Evolutionary conservation across 2,113 vertebrate species (phyloP).

Genomic region (Cebus imitator): DNA sequence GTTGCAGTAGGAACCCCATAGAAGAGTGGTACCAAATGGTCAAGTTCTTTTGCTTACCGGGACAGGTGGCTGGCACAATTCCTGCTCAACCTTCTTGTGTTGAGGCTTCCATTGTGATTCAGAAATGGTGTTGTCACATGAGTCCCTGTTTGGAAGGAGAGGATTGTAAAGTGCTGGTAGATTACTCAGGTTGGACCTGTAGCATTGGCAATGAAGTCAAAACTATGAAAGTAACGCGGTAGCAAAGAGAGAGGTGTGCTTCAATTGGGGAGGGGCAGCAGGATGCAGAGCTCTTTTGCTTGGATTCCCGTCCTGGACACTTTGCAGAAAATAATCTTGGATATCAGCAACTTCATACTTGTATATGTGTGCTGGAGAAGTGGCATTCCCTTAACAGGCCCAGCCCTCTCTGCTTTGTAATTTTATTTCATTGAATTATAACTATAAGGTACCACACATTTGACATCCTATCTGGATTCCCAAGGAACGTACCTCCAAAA

Average conservation of each 20-base stretch:
- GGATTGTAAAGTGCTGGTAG: conserved; percentile 96
- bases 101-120: conserved; percentile 93
- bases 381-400: not conserved
- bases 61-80: too few relatives aligned
- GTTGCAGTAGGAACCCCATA: too few relatives aligned
- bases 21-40: too few relatives aligned
- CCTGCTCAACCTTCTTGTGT: too few relatives aligned
- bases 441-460: not conserved
- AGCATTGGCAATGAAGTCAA: conserved; percentile 99
- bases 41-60: too few relatives aligned
- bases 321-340: conserved; percentile 18
- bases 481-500: not conserved
- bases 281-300: not conserved
- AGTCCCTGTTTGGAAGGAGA: conserved; percentile 96
- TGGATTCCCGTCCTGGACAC: conserved; percentile 48
- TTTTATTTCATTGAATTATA: conserved; percentile 35
- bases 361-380: not conserved
- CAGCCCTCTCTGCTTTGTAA: not conserved
- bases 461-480: conserved; percentile 37
- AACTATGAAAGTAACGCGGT: conserved; percentile 99
- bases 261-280: not conserved
- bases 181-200: conserved; percentile 98
- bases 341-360: conserved; percentile 45
- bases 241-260: conserved; percentile 83
- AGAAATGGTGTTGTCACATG: conserved; percentile 99